These are phyloP conservation scores for Lophochroa leadbeateri DNA, from an alignment of 2,113 vertebrate genomes.

Conservation along the genomic window DNA sequence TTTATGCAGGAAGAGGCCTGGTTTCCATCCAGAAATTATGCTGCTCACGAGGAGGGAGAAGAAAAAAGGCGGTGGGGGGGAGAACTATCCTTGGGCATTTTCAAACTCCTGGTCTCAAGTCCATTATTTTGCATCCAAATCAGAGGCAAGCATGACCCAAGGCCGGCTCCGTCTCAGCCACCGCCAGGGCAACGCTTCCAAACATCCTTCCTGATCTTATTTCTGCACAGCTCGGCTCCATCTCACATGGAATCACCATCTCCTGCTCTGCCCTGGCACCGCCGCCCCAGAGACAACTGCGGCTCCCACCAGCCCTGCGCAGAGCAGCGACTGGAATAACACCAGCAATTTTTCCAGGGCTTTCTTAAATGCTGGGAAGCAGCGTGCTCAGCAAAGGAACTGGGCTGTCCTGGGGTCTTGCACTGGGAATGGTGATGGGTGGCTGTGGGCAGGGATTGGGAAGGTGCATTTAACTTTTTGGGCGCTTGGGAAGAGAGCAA, in stretches of 20 bases:
- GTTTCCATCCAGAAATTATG: constrained; percentile 2
- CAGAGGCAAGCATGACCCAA: neutral
- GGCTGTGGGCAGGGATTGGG: neutral
- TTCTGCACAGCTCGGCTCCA: neutral
- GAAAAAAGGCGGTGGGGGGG: neutral
- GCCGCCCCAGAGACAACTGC: accelerated
- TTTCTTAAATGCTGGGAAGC: neutral
- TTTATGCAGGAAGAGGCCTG: neutral
- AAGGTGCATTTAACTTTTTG: neutral
- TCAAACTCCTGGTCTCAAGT: neutral
- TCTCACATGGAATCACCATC: neutral
- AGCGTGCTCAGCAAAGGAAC: accelerated
- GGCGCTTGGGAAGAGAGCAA: neutral
- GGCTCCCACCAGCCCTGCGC: neutral
- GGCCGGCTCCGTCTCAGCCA: neutral
- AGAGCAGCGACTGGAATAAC: neutral
- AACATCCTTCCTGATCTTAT: neutral
- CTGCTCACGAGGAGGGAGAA: constrained; percentile 7
- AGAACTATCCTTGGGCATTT: neutral
- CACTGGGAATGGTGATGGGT: accelerated
- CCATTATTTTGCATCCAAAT: neutral
- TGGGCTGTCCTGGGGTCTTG: neutral
- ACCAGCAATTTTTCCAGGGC: accelerated
- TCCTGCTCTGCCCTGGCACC: neutral
- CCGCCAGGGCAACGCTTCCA: neutral